Percentiles rank a stretch among this genome's conserved stretches.
phyloP scores from a whole-genome alignment of 2,113 vertebrate genomes.

The Alces alces region DNA sequence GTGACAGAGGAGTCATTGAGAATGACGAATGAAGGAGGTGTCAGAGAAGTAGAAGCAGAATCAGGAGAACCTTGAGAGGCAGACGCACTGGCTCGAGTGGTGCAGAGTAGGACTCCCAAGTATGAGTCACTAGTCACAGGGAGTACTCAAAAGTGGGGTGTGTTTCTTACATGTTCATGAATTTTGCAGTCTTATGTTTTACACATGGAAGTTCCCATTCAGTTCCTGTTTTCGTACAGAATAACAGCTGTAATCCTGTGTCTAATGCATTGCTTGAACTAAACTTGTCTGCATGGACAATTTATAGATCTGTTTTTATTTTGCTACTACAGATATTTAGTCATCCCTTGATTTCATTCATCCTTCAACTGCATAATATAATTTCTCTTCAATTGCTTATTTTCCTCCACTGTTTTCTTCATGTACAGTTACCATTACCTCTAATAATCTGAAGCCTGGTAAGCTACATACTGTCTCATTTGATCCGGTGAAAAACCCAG shows the following conservation, averaged over 20 bases:
- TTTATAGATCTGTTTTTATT: too few species aligned
- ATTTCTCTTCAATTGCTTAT: too few species aligned
- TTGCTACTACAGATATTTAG: not conserved
- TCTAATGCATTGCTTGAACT: not conserved
- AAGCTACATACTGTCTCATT: too few species aligned
- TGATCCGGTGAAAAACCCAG: too few species aligned
- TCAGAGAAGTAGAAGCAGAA: not conserved
- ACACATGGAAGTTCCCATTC: not conserved
- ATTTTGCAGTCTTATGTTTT: not conserved
- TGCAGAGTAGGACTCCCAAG: not conserved
- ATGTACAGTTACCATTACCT: too few species aligned
- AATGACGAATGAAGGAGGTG: too few species aligned
- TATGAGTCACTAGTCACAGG: not conserved
- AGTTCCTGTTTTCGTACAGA: not conserved
- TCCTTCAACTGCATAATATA: too few species aligned
- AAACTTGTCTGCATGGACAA: too few species aligned
- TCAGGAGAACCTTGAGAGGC: not conserved
- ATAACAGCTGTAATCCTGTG: not conserved
- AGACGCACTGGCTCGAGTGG: accelerated
- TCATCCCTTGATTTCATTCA: not conserved
- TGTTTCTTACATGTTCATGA: not conserved
- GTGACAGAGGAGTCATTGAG: too few species aligned
- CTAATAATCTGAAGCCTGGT: too few species aligned
- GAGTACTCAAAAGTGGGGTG: not conserved
- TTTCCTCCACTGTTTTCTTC: too few species aligned